phyloP scores from a whole-genome alignment of 2,113 vertebrate genomes.

The Cololabis saira region DNA sequence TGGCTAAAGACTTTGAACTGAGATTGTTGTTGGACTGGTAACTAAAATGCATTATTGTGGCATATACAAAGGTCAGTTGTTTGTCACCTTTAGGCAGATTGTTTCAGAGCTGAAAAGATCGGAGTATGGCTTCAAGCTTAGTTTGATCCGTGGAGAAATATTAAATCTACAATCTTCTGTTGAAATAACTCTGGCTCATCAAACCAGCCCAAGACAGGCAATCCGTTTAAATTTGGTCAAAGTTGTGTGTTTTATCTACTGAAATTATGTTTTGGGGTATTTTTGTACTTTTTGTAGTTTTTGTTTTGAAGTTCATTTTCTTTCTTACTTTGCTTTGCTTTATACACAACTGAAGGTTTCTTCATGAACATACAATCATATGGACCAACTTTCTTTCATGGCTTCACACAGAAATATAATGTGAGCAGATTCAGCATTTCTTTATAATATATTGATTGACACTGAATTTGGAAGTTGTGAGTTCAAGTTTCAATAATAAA shows the following conservation, averaged over 20 bases:
- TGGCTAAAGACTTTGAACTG: slow-evolving; percentile 22
- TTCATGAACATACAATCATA: slow-evolving; percentile 5
- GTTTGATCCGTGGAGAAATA: slow-evolving; percentile 13
- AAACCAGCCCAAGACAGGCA: background rate
- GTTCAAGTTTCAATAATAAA: too few relatives aligned
- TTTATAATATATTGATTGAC: too few relatives aligned
- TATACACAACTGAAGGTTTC: slow-evolving; percentile 16
- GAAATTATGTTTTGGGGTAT: background rate
- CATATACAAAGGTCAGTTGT: slow-evolving; percentile 23
- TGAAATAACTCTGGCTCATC: slow-evolving; percentile 30
- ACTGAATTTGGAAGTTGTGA: too few relatives aligned
- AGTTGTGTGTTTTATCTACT: slow-evolving; percentile 17
- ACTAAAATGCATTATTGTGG: slow-evolving; percentile 11
- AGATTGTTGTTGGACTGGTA: slow-evolving; percentile 42
- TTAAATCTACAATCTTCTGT: slow-evolving; percentile 36
- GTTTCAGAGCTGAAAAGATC: slow-evolving; percentile 13
- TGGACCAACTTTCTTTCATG: background rate
- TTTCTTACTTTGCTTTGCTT: background rate
- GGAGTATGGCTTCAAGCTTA: background rate
- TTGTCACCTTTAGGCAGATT: slow-evolving; percentile 14
- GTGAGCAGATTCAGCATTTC: background rate
- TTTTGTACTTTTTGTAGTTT: too few relatives aligned
- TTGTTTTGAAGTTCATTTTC: background rate
- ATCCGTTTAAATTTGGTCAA: slow-evolving; percentile 10
- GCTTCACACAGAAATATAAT: background rate